Base-by-base conservation (phyloP, 2,113 vertebrate genomes). In the Epinephelus cyanopodus region DNA sequence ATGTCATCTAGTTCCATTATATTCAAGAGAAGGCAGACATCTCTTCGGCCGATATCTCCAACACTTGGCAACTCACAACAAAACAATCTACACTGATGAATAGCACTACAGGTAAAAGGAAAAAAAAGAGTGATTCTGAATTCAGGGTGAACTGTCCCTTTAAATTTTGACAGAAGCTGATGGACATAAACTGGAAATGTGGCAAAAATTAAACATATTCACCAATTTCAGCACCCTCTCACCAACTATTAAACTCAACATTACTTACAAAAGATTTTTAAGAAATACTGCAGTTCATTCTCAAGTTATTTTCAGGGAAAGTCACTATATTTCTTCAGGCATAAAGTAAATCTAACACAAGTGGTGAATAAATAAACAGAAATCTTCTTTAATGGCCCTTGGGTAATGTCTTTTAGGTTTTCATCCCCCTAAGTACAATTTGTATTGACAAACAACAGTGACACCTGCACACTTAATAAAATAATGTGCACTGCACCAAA, bases 401-500 rank as follows among this genome's bases (percentile, higher is more conserved):
- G 45, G 23, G 58, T 61, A 45, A 27, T 57, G 85, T 25, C 37
- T 57, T 85, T 47, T 29, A 66, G 53, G 52, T 37, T 71, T 64
- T 45, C 18, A 54, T 48, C 29, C 66, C 47, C 5, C 2, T 17
- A 47, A 68, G 71, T 60, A 33, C 39, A 78, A 65, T 75, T 78
- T 84, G 3, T 53, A 63, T 53, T 69, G 18, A 57, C 52, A 81
- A 84, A 90, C 61, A 87, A 74, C 39, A 56, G 25, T 69, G 77
- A 90, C 86, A 89, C 80, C 82, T 74, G 82, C 57, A 80, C 71
- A 74, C 83, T 77, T 85, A 39, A 90, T 72, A 75, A 85, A 84
- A 82, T 74, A 79, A 87, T 87, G 81, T 56, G 29, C 27, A 45
- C 58, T 45, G 65, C 62, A 45, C 56, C 45, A 69, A 60, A 73